phyloP scores from a whole-genome alignment of 2,888 invertebrate genomes.

The Ferrisia virgata region DNA sequence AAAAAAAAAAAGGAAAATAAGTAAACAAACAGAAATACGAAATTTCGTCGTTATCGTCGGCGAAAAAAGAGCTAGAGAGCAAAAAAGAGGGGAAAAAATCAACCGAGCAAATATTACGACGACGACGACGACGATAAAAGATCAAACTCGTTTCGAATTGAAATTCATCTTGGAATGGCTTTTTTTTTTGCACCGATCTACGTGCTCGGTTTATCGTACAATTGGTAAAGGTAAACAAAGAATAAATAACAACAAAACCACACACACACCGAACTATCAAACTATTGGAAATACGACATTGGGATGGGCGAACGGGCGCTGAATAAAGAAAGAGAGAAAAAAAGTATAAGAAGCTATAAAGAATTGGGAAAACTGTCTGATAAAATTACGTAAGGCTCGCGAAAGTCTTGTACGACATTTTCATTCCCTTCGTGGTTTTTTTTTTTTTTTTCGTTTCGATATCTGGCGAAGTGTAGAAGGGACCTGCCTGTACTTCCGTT shows the following conservation, averaged over 20 bases:
- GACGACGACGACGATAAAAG: not conserved
- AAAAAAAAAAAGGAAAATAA: not conserved
- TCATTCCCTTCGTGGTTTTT: not conserved
- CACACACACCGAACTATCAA: not conserved
- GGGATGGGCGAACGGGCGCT: no score
- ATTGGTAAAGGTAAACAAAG: conserved; percentile 12
- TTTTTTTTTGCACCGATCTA: not conserved
- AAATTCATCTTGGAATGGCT: not conserved
- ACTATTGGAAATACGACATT: not conserved
- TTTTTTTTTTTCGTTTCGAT: no score
- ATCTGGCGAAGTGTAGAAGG: not conserved
- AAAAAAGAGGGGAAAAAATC: not conserved
- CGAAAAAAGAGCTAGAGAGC: not conserved
- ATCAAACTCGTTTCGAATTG: conserved; percentile 1
- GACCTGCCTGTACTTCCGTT: no score
- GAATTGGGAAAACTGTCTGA: conserved; percentile 20
- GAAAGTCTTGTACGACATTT: conserved; percentile 14
- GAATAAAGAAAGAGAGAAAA: not conserved
- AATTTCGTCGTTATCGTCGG: not conserved
- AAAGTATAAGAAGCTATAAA: not conserved
- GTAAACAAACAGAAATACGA: not conserved
- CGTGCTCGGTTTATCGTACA: not conserved
- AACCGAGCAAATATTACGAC: not conserved
- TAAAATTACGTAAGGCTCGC: not conserved
- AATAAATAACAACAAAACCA: conserved; percentile 31